Conservation (phyloP, 2,888 invertebrate genomes). For the Drosophila meridionalis region DNA sequence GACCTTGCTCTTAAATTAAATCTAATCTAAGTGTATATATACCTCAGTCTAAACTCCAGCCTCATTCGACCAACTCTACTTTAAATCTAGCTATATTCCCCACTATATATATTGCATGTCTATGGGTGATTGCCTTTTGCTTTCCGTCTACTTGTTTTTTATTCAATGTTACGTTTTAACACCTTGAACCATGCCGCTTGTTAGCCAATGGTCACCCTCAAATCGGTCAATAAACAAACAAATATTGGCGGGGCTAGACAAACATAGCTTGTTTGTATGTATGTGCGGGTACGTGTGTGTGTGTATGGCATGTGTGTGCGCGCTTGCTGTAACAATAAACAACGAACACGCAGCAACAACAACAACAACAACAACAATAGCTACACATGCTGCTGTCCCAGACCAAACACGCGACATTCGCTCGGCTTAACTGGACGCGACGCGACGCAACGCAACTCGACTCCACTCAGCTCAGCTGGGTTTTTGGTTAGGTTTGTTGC, state of each 20-base stretch:
- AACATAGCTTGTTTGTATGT: slow-evolving; percentile 44
- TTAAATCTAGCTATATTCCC: background rate
- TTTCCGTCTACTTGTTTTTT: slow-evolving; percentile 24
- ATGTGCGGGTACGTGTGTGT: slow-evolving; percentile 3
- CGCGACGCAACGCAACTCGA: background rate
- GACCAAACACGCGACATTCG: slow-evolving; percentile 71
- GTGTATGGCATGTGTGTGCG: slow-evolving; percentile 33
- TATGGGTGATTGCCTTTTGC: slow-evolving; percentile 7
- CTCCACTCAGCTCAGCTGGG: background rate
- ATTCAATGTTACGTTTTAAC: slow-evolving; percentile 44
- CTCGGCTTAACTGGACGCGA: slow-evolving; percentile 35
- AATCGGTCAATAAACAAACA: slow-evolving; percentile 82
- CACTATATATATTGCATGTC: slow-evolving; percentile 9
- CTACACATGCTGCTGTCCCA: slow-evolving; percentile 52
- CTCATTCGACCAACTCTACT: background rate
- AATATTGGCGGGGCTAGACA: slow-evolving; percentile 69
- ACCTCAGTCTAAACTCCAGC: background rate
- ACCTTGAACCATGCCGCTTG: slow-evolving; percentile 41
- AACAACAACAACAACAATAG: slow-evolving; percentile 63
- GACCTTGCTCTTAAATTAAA: too few species aligned
- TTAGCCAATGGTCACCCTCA: slow-evolving; percentile 69
- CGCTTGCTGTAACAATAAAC: slow-evolving; percentile 73
- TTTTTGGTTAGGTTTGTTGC: slow-evolving; percentile 2
- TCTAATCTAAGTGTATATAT: too few species aligned
- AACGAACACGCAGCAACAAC: slow-evolving; percentile 55